Evolutionary conservation across 2,797 vertebrate genomes (phyloP), one percentile per base, ranked within the genome.

Genomic region (Aplochiton taeniatus): DNA sequence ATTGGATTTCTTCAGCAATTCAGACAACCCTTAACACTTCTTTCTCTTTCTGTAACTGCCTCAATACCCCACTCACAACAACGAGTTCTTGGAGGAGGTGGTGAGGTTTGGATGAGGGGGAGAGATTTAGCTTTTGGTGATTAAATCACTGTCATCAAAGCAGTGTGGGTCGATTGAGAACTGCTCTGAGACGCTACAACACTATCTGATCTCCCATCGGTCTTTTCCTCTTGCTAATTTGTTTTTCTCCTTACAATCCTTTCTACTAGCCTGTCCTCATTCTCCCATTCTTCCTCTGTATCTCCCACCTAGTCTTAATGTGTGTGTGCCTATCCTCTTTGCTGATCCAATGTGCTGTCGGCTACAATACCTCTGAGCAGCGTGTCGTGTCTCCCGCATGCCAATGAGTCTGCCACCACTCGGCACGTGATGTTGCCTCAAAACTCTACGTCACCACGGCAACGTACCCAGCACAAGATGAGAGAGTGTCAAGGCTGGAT

Each of bases 391-490:
- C 80, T 73, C 65, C 69, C 75, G 79, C 80, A 79, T 82, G 82
- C 69, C 70, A 85, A 86, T 81, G 66, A 86, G 65, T n/a, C 50
- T 6, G n/a, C 73, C 69, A 65, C 53, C 42, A 1, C 60, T 69
- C 50, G 4, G 49, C 82, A 85, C 58, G 56, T 84, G 83, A 87
- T 66, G 73, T 66, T 81, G 78, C 78, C 55, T 64, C 82, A 81
- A 77, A 82, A 76, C 70, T 66, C 56, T 0, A 58, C 68, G 20
- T 88, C 77, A 20, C 86, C 81, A 86, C 31, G 69, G 86, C 81
- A 88, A 89, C 85, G 9, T 20, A 51, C 69, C 53, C 17, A 12
- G 73, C 72, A 68, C 61, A 56, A 74, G 68, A 75, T 79, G 77
- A 81, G 80, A 78, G 70, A 31, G 54, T 46, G 3, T 76, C 46